Evolutionary conservation across 2,797 vertebrate species (phyloP), one percentile per base, ranked within the genome.

Genomic region (Allobates femoralis): DNA sequence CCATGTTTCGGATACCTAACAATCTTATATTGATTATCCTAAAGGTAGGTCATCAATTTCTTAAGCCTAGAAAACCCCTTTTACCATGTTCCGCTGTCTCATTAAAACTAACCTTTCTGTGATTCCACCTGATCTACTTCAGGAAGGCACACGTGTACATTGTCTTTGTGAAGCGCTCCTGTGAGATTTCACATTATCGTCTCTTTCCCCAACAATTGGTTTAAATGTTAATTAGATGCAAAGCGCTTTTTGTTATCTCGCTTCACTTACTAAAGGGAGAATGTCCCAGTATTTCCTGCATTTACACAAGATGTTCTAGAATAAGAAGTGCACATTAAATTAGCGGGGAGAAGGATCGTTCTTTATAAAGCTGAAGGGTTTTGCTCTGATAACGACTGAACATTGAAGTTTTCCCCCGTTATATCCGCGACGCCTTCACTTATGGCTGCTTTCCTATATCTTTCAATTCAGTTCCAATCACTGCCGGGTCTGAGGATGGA

Each of bases 171-270:
- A 58, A 82, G 80, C 56, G 66, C n/a, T 82, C 80, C 80, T 6
- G 23, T 12, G 80, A 58, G 80, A 73, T 19, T 23, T 56, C 62
- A 19, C 64, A 32, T 85, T 67, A 69, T 41, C 67, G 18, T n/a
- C 32, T 56, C 46, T 60, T 34, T 58, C 16, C 62, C 46, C 34
- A 67, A 37, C 50, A 75, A 53, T 50, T 78, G 46, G 41, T 51
- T 41, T 85, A 77, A 85, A 85, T 77, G 83, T 85, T 78, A 78
- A 66, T 81, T 16, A 55, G 80, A 81, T 81, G 64, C 80, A 69
- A 32, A 69, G 11, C n/a, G 19, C 30, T 67, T 55, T 67, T 46
- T 26, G 55, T 28, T 55, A 32, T 69, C 34, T 62, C 34, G 15
- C 62, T 69, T 69, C 50, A 56, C 50, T 34, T 55, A 71, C 51